Percentiles rank a stretch among this genome's conserved stretches.
These are phyloP conservation scores for Decapterus maruadsi DNA, from an alignment of 2,797 vertebrate species.

Conservation along the genomic window DNA sequence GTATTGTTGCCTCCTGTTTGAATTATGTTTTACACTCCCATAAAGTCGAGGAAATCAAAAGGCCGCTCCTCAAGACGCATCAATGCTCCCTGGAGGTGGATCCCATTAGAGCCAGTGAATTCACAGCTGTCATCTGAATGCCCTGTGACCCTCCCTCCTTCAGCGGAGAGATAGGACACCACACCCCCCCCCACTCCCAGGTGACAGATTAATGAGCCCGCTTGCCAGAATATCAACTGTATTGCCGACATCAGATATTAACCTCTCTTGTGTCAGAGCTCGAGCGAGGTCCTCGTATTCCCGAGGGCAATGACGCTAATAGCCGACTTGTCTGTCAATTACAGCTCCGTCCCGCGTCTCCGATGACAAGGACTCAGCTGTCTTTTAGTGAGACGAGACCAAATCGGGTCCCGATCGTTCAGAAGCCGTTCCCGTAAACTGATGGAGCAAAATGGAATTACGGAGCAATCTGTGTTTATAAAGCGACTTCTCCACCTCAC, in stretches of 20 bases:
- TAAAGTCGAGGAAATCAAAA: slow-evolving; percentile 28
- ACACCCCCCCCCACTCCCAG: slow-evolving; percentile 20
- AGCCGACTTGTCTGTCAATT: slow-evolving; percentile 57
- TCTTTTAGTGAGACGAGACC: slow-evolving; percentile 37
- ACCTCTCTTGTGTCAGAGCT: slow-evolving; percentile 53
- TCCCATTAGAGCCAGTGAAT: slow-evolving; percentile 44
- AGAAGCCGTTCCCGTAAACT: slow-evolving; percentile 39
- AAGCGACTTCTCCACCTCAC: slow-evolving; percentile 18
- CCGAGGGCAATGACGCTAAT: slow-evolving; percentile 42
- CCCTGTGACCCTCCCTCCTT: slow-evolving; percentile 45
- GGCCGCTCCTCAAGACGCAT: slow-evolving; percentile 24
- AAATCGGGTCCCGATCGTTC: slow-evolving; percentile 36
- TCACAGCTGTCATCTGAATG: slow-evolving; percentile 63
- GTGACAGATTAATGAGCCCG: slow-evolving; percentile 67
- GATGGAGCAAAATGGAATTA: slow-evolving; percentile 51
- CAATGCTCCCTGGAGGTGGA: slow-evolving; percentile 26
- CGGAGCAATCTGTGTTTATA: slow-evolving; percentile 32
- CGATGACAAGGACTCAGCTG: slow-evolving; percentile 62
- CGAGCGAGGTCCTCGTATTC: slow-evolving; percentile 25
- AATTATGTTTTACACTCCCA: slow-evolving; percentile 1
- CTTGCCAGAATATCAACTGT: slow-evolving; percentile 44
- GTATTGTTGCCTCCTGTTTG: not conserved
- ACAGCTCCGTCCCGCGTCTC: slow-evolving; percentile 44
- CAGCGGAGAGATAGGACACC: slow-evolving; percentile 33
- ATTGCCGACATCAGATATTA: slow-evolving; percentile 63